A percentile compares a stretch with the other conserved stretches of the same genome.
Conservation (phyloP, 2,797 vertebrate genomes). For the Rhinoraja longicauda region DNA sequence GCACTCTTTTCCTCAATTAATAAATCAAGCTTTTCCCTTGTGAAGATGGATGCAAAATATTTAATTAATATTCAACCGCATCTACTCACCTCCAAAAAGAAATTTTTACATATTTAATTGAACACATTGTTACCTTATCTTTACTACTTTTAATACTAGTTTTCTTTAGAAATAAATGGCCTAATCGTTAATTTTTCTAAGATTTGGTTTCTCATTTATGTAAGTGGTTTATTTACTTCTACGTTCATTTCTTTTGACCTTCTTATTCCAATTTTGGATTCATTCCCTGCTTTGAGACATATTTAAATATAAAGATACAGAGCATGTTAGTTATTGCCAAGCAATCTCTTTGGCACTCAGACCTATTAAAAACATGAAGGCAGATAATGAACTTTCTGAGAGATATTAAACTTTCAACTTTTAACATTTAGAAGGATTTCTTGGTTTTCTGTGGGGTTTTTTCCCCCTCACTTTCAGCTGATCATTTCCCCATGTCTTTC, state of each 20-base stretch:
- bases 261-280: neutral
- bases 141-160: too few relatives aligned
- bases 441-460: neutral
- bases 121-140: too few relatives aligned
- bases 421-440: neutral
- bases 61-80: too few relatives aligned
- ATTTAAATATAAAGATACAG: neutral
- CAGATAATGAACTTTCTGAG: neutral
- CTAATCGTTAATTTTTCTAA: too few relatives aligned
- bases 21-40: too few relatives aligned
- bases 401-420: neutral
- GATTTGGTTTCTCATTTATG: too few relatives aligned
- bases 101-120: too few relatives aligned
- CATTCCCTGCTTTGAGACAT: neutral
- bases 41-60: too few relatives aligned
- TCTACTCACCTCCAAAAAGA: too few relatives aligned
- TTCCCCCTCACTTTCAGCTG: neutral
- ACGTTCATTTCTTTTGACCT: neutral
- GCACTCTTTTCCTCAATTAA: too few relatives aligned
- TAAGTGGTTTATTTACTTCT: too few relatives aligned
- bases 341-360: neutral
- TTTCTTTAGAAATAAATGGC: too few relatives aligned
- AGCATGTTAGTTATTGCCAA: neutral
- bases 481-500: neutral
- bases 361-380: neutral